Evolutionary conservation across 2,113 vertebrate genomes (phyloP).

Genomic region (Coryphaenoides rupestris): DNA sequence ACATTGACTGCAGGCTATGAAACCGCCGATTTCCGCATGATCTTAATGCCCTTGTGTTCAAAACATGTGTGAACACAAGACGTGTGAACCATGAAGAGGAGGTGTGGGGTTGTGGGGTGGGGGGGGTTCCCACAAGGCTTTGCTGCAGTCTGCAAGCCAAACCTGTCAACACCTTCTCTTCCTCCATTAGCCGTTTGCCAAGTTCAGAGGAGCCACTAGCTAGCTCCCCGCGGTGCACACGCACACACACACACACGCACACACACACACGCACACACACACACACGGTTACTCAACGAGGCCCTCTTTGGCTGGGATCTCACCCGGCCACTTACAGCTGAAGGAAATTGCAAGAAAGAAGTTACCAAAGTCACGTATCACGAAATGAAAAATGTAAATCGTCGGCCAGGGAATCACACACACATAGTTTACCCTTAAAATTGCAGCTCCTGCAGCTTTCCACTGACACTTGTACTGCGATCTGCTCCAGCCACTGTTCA

Average conservation of each 20-base stretch:
- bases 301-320: constrained; percentile 30
- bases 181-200: constrained; percentile 57
- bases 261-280: too few species aligned
- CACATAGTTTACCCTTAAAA: too few species aligned
- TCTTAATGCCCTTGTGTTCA: not conserved
- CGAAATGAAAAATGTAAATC: too few species aligned
- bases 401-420: too few species aligned
- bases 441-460: too few species aligned
- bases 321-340: constrained; percentile 5
- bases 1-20: constrained; percentile 17
- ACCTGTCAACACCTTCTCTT: constrained; percentile 47
- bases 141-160: constrained; percentile 15
- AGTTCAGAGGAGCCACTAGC: constrained; percentile 58
- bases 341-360: too few species aligned
- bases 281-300: constrained; percentile 34
- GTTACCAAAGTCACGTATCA: too few species aligned
- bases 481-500: too few species aligned
- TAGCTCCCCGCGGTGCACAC: too few species aligned
- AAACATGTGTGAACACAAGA: too few species aligned
- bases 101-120: constrained; percentile 15
- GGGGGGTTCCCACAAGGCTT: constrained; percentile 37
- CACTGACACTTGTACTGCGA: too few species aligned
- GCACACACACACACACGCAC: too few species aligned
- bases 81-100: not conserved
- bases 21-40: not conserved